Conservation (phyloP, 2,888 invertebrate species). For the Entomobrya proxima region DNA sequence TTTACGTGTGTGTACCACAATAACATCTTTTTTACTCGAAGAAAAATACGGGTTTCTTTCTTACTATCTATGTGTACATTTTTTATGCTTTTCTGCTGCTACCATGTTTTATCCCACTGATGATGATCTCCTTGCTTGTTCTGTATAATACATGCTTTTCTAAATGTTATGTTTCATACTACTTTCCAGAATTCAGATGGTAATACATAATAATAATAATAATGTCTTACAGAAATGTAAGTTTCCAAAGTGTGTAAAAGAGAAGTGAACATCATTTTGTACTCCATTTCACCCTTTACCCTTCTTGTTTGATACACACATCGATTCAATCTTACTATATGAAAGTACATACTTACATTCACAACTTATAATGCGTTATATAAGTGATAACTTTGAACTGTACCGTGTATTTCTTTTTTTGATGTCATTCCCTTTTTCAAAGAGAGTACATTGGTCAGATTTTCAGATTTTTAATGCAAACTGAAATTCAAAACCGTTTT, state of each 20-base stretch:
- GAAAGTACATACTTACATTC: no score
- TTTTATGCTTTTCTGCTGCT: constrained; percentile 27
- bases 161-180: constrained; percentile 40
- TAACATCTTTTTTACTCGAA: constrained; percentile 21
- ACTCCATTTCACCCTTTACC: constrained; percentile 52
- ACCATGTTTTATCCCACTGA: neutral
- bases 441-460: no score
- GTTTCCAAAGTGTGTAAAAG: constrained; percentile 26
- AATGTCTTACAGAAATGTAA: constrained; percentile 49
- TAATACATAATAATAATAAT: constrained; percentile 54
- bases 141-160: constrained; percentile 28
- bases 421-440: no score
- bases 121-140: constrained; percentile 17
- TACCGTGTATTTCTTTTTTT: no score
- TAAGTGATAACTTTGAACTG: no score
- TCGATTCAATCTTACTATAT: constrained; percentile 32
- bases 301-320: neutral
- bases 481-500: no score
- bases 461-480: no score
- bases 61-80: constrained; percentile 43
- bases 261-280: constrained; percentile 60
- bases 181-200: constrained; percentile 28
- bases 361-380: no score
- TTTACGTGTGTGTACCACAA: constrained; percentile 41
- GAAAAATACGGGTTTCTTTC: constrained; percentile 21